Evolutionary conservation across 2,888 invertebrate species (phyloP).

Genomic region (Miltochrista miniata): DNA sequence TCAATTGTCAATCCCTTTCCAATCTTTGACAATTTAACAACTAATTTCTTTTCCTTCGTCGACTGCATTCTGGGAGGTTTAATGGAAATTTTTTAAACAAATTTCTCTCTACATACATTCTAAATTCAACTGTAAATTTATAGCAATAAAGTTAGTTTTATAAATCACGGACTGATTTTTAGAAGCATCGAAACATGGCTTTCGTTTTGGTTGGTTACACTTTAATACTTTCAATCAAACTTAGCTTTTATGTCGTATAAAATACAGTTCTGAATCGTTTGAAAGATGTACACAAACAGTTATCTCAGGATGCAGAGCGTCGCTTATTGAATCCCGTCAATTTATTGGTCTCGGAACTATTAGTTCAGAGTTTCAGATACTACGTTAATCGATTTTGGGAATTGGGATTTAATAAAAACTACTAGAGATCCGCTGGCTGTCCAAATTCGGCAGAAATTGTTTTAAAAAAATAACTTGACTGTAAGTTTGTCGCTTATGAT

Average conservation of each 20-base stretch:
- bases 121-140: slow-evolving; percentile 16
- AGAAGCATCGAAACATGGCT: slow-evolving; percentile 20
- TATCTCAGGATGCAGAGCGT: slow-evolving; percentile 13
- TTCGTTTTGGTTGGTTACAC: slow-evolving; percentile 16
- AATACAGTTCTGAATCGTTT: slow-evolving; percentile 5
- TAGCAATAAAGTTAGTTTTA: slow-evolving; percentile 12
- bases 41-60: slow-evolving; percentile 32
- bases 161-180: slow-evolving; percentile 3
- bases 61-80: slow-evolving; percentile 15
- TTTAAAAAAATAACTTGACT: too few relatives aligned
- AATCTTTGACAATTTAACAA: slow-evolving; percentile 23
- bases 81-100: slow-evolving; percentile 18
- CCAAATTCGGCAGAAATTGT: too few relatives aligned
- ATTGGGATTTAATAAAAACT: background rate
- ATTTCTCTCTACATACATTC: slow-evolving; percentile 2
- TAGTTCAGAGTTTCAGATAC: slow-evolving; percentile 7
- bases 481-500: too few relatives aligned
- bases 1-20: slow-evolving; percentile 6
- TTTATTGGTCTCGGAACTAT: slow-evolving; percentile 20
- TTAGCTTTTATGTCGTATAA: slow-evolving; percentile 13
- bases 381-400: slow-evolving; percentile 15
- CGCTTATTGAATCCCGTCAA: slow-evolving; percentile 27
- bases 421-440: too few relatives aligned
- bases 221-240: slow-evolving; percentile 9
- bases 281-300: slow-evolving; percentile 6